These are phyloP conservation scores for Liposcelis brunnea DNA, from an alignment of 2,888 invertebrate genomes.

Conservation along the genomic window DNA sequence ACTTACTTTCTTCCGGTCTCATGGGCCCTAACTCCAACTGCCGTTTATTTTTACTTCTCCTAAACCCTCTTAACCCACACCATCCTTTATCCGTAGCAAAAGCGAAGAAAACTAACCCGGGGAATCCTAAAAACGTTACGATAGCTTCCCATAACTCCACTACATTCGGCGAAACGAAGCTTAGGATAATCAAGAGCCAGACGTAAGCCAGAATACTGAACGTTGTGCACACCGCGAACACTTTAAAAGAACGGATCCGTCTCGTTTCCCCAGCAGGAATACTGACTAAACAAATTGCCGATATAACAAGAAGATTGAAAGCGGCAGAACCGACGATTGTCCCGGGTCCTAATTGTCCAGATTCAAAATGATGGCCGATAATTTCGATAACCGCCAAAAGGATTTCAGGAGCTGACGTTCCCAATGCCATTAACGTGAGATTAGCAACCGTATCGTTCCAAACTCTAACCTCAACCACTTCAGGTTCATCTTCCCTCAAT, in stretches of 20 bases:
- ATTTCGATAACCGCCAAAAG: slow-evolving; percentile 95
- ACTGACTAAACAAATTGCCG: slow-evolving; percentile 78
- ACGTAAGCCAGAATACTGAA: slow-evolving; percentile 38
- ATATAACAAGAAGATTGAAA: slow-evolving; percentile 96
- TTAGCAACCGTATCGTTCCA: slow-evolving; percentile 99
- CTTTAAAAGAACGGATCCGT: slow-evolving; percentile 42
- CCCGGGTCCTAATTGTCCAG: slow-evolving; percentile 93
- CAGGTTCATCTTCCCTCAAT: slow-evolving; percentile 48
- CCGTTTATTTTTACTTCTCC: slow-evolving; percentile 21
- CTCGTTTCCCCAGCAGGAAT: slow-evolving; percentile 79
- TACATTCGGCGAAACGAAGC: slow-evolving; percentile 24
- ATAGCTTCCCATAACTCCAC: slow-evolving; percentile 39
- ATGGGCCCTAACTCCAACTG: slow-evolving; percentile 28
- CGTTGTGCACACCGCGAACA: slow-evolving; percentile 28
- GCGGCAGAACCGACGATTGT: slow-evolving; percentile 99
- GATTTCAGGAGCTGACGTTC: slow-evolving; percentile 97
- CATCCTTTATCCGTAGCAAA: slow-evolving; percentile 33
- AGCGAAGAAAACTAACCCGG: slow-evolving; percentile 33
- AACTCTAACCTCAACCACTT: slow-evolving; percentile 67
- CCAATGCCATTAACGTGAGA: slow-evolving; percentile 94
- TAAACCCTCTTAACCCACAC: slow-evolving; percentile 26
- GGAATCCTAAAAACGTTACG: slow-evolving; percentile 36
- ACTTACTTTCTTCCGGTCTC: slow-evolving; percentile 20
- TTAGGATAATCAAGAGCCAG: slow-evolving; percentile 36
- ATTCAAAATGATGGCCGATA: slow-evolving; percentile 84